Evolutionary conservation across 2,113 vertebrate genomes (phyloP).

Genomic region (Nicator chloris): DNA sequence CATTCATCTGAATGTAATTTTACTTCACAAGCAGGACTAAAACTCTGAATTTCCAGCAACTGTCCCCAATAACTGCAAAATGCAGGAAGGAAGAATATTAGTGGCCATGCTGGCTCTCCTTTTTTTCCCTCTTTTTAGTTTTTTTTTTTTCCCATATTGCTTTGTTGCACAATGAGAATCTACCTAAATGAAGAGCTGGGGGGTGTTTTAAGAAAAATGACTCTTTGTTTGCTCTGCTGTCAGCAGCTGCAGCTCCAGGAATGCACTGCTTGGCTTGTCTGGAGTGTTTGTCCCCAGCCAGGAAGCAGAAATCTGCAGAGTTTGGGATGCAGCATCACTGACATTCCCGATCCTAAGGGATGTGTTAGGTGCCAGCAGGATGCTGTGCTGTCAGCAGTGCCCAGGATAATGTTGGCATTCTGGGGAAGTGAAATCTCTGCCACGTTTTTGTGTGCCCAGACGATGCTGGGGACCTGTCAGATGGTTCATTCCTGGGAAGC

Average conservation of each 20-base stretch:
- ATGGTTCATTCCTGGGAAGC: not conserved
- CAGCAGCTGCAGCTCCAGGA: not conserved
- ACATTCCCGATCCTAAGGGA: not conserved
- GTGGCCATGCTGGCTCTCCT: not conserved
- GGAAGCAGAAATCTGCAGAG: not conserved
- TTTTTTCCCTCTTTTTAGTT: not conserved
- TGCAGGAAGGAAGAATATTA: not conserved
- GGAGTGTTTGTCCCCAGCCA: not conserved
- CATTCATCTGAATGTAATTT: not conserved
- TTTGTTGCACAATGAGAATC: not conserved
- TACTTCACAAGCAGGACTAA: not conserved
- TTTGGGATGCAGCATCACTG: not conserved
- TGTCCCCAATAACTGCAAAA: not conserved
- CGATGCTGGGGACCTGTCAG: not conserved
- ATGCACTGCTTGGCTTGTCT: not conserved
- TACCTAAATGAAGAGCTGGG: not conserved
- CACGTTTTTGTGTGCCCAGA: rapidly evolving
- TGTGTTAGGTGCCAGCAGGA: not conserved
- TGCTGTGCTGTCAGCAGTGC: not conserved
- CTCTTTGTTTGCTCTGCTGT: not conserved
- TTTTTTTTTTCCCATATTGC: too few relatives aligned
- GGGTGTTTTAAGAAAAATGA: not conserved
- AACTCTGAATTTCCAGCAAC: not conserved
- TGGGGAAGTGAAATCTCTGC: not conserved
- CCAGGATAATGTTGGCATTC: not conserved